Percentiles rank a stretch among this genome's conserved stretches.
These are phyloP conservation scores for Drosophila quadrilineata DNA, from an alignment of 1,140 invertebrate species.

Conservation along the genomic window DNA sequence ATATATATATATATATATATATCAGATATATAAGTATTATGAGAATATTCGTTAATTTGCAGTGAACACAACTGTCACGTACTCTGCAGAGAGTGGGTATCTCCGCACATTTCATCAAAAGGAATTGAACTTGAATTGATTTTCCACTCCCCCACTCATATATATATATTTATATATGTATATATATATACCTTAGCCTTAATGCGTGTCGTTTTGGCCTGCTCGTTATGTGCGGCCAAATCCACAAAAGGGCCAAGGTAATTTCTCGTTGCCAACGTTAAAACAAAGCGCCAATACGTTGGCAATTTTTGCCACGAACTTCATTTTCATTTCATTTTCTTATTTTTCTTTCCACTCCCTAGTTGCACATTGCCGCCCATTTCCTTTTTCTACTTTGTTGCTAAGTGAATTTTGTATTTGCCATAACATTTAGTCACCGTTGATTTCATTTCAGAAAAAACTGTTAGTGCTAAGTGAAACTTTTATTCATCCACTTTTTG, in stretches of 20 bases:
- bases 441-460: conserved; percentile 42
- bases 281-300: conserved; percentile 16
- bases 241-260: conserved; percentile 57
- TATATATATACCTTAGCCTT: conserved; percentile 43
- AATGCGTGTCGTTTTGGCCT: conserved; percentile 66
- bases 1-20: conserved; percentile 2
- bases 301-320: conserved; percentile 6
- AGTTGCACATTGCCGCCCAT: too few species aligned
- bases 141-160: conserved; percentile 31
- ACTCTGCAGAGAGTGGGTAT: conserved; percentile 2
- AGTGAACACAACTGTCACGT: conserved; percentile 63
- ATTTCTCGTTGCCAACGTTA: conserved; percentile 50
- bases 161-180: not conserved
- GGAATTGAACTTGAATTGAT: conserved; percentile 73
- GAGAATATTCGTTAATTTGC: too few species aligned
- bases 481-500: too few species aligned
- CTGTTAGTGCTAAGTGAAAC: conserved; percentile 1
- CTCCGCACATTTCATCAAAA: conserved; percentile 56
- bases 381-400: conserved; percentile 38
- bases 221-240: conserved; percentile 60
- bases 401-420: conserved; percentile 63
- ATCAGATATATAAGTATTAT: too few species aligned
- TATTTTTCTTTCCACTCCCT: too few species aligned
- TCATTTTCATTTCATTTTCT: conserved; percentile 5
- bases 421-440: conserved; percentile 46